Percentiles rank a stretch among this genome's conserved stretches.
Evolutionary conservation across 1,140 invertebrate species (phyloP).

Genomic region (Drosophila nigrodunni): DNA sequence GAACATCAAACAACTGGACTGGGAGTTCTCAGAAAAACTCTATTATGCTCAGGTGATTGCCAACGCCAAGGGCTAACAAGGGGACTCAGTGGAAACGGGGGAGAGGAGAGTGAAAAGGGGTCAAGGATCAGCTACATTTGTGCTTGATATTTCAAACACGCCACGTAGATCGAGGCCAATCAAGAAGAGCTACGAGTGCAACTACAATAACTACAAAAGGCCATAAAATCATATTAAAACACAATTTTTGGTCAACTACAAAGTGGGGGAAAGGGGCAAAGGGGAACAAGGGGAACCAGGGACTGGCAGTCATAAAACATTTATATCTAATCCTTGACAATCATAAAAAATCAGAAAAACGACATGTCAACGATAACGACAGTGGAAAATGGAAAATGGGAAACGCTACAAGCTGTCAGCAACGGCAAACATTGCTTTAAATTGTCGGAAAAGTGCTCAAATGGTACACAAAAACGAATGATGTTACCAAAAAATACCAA

Average conservation of each 20-base stretch:
- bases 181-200: constrained; percentile 38
- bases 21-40: constrained; percentile 69
- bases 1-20: constrained; percentile 58
- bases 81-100: constrained; percentile 24
- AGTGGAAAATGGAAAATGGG: constrained; percentile 39
- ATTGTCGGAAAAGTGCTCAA: constrained; percentile 76
- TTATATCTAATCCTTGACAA: constrained; percentile 84
- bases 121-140: constrained; percentile 54
- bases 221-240: constrained; percentile 83
- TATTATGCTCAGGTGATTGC: constrained; percentile 51
- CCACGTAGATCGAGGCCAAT: constrained; percentile 46
- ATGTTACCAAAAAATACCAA: constrained; percentile 1
- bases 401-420: constrained; percentile 68
- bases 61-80: constrained; percentile 35
- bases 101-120: constrained; percentile 22
- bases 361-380: constrained; percentile 59
- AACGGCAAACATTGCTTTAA: constrained; percentile 72
- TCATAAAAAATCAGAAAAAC: constrained; percentile 80
- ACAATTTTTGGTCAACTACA: constrained; percentile 68
- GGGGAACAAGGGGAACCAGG: not conserved
- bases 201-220: constrained; percentile 55
- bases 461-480: constrained; percentile 22
- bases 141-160: constrained; percentile 70
- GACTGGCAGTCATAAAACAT: constrained; percentile 68
- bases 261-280: not conserved